Base-by-base conservation (phyloP, 1,140 invertebrate genomes). In the Macrobrachium nipponense region DNA sequence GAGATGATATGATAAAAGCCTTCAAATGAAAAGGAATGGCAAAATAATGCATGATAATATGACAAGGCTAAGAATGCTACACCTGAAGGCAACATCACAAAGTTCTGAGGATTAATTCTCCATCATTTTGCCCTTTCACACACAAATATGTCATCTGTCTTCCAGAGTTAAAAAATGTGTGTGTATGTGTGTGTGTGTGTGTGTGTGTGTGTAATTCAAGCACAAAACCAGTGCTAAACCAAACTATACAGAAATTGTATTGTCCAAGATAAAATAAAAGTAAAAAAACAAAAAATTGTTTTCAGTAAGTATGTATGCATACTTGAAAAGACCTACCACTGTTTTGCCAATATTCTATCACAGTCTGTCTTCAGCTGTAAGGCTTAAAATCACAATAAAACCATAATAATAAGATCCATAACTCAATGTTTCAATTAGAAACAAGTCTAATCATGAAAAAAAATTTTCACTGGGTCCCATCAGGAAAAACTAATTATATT, bases 361-460 rank as follows among this genome's bases (percentile, higher is more conserved):
- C 82, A 83, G 82, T 83, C 59, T 83, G 72, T 83, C 82, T 61
- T 83, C 82, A 83, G 82, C 82, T 83, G 82, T 83, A 83, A 83
- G 82, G 82, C 82, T 76, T 83, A 83, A 83, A 83, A 83, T 83
- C 82, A 83, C 82, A 83, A 75, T 83, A 83, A 83, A 83, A 83
- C 73, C 73, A 77, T 83, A 83, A 81, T 81, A 64, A 64, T 70
- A 81, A 77, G 23, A 76, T 14, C 64, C 18, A 83, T 83, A 61
- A 83, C 23, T 77, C 72, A 83, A 83, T 59, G 43, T 66, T 23
- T 62, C 36, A 60, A 62, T 76, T 76, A 72, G 11, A 83, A 83
- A 76, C 81, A 83, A 60, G 64, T 51, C 51, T 66, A 61, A 20
- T 27, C 59, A 83, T 51, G 64, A 82, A 77, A 77, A 75, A 75